A percentile compares a stretch with the other conserved stretches of the same genome.
Conservation (phyloP, 2,797 vertebrate species). For the Labeo calbasu region DNA sequence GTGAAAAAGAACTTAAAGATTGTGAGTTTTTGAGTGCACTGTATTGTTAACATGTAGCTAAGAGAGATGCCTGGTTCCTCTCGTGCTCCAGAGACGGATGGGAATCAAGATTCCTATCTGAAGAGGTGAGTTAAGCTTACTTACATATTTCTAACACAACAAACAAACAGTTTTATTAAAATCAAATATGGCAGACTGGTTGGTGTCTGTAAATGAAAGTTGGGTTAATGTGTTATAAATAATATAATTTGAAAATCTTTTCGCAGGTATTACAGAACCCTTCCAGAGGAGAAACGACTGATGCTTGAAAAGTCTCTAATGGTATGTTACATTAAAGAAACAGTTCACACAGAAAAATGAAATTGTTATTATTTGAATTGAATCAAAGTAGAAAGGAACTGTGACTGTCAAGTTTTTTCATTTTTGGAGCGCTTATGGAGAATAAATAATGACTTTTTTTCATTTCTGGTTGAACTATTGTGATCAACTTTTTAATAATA, state of each 20-base stretch:
- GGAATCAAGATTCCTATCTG: constrained; percentile 73
- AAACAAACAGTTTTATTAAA: neutral
- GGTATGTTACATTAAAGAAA: constrained; percentile 8
- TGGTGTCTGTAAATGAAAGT: neutral
- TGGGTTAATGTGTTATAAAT: neutral
- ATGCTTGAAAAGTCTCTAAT: constrained; percentile 42
- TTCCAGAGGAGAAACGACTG: constrained; percentile 62
- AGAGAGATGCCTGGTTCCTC: constrained; percentile 76
- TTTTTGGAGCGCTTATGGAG: neutral
- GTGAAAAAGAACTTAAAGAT: neutral
- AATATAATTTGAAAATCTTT: neutral
- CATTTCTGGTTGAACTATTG: neutral
- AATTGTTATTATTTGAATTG: neutral
- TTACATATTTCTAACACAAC: neutral
- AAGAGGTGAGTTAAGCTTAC: constrained; percentile 68
- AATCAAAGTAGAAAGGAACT: neutral
- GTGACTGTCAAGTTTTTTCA: neutral
- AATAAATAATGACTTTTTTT: neutral
- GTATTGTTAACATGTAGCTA: constrained; percentile 52
- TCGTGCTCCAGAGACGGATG: constrained; percentile 68
- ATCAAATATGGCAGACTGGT: neutral
- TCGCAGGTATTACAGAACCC: constrained; percentile 71
- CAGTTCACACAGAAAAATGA: neutral
- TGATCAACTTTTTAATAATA: neutral
- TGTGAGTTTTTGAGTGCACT: neutral